phyloP scores from a whole-genome alignment of 1,140 invertebrate genomes.

The Eufriesea mexicana region DNA sequence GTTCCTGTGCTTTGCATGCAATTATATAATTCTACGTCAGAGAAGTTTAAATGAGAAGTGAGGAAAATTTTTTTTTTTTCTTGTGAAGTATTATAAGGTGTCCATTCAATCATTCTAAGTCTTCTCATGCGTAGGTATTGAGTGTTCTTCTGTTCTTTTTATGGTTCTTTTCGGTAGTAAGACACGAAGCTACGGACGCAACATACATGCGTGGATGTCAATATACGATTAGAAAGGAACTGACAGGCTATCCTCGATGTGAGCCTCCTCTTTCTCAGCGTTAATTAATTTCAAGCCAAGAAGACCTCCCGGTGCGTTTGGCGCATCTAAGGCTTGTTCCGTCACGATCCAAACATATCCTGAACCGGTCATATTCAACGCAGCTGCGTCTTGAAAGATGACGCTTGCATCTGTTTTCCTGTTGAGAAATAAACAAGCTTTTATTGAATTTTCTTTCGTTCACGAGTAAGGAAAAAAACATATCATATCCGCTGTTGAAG shows the following conservation, averaged over 20 bases:
- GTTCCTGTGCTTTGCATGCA: slow-evolving; percentile 20
- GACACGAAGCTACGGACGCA: slow-evolving; percentile 34
- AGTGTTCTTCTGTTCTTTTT: neutral
- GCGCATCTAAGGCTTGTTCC: slow-evolving; percentile 94
- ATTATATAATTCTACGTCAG: neutral
- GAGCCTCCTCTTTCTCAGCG: slow-evolving; percentile 93
- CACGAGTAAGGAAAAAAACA: neutral
- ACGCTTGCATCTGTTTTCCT: slow-evolving; percentile 94
- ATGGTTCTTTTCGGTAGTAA: slow-evolving; percentile 11
- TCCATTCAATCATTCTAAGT: neutral
- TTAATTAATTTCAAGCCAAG: slow-evolving; percentile 94
- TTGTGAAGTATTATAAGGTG: neutral
- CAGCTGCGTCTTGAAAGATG: slow-evolving; percentile 94
- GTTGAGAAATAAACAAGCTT: slow-evolving; percentile 15
- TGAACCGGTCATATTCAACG: slow-evolving; percentile 93
- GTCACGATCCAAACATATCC: slow-evolving; percentile 99
- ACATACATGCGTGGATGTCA: slow-evolving; percentile 36
- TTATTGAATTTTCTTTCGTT: neutral
- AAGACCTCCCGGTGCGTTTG: slow-evolving; percentile 93
- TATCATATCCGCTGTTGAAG: neutral
- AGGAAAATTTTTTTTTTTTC: neutral
- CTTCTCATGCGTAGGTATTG: slow-evolving; percentile 4
- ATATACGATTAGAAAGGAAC: slow-evolving; percentile 69
- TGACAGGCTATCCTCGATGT: slow-evolving; percentile 94
- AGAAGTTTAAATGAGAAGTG: neutral